Base-by-base conservation (phyloP, 1,140 invertebrate genomes). In the Drosophila aff. region DNA sequence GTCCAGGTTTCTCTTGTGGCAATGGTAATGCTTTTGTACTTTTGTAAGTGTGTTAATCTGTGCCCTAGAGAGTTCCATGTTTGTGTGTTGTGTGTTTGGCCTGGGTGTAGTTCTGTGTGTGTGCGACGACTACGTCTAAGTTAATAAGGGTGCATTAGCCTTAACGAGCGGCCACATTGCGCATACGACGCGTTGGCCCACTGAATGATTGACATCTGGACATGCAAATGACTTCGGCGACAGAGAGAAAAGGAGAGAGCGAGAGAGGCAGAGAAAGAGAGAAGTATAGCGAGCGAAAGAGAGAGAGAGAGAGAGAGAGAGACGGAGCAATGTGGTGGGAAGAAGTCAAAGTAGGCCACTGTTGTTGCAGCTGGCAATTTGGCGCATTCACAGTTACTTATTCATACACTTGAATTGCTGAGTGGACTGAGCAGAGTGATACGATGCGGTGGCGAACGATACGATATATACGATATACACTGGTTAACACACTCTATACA, bases 131-230 rank as follows among this genome's bases (percentile, higher is more conserved):
- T 87, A 83, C 65, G 58, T 73, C 64, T 87, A 87, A 52, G 65
- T 77, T 84, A 81, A 81, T 75, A 86, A 82, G 61, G 66, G 84
- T 90, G 81, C 82, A 87, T 79, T 85, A 72, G 83, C 57, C 75
- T 71, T 68, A 85, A 64, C 67, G 76, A 81, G 82, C 64, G 79
- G 63, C 71, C 71, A 81, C 67, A 77, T 76, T 76, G 76, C 76
- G 72, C 73, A 84, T 84, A 77, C 76, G 65, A 71, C 82, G 75
- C 74, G 69, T 74, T 60, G 78, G 50, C 50, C 74, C 60, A 59
- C 75, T 72, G 33, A 76, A 80, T 81, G 81, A 84, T 84, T 87
- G 76, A 89, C 81, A 89, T 74, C 72, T 83, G 67, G 53, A 90
- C 84, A 89, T 89, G 84, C 84, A 85, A 85, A 79, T 89, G 84